phyloP scores from a whole-genome alignment of 2,113 vertebrate species.

The Macaca mulatta region DNA sequence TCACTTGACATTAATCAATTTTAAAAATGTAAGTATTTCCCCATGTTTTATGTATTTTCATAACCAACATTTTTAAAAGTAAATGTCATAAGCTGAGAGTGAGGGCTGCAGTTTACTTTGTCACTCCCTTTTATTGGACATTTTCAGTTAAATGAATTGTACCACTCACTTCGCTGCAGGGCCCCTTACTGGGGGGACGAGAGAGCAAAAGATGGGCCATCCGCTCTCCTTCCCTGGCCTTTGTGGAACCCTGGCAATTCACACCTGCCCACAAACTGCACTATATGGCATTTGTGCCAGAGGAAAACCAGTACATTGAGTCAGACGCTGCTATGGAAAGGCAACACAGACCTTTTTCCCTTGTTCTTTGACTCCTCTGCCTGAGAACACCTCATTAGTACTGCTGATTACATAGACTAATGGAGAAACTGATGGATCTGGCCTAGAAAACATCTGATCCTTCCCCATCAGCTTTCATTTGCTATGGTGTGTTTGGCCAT shows the following conservation, averaged over 20 bases:
- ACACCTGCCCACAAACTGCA: background rate
- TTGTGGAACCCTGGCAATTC: background rate
- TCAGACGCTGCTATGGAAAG: background rate
- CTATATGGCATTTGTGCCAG: background rate
- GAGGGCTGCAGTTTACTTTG: background rate
- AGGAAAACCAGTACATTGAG: background rate
- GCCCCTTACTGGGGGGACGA: no score
- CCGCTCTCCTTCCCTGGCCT: background rate
- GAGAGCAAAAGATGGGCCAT: background rate
- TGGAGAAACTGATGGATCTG: background rate
- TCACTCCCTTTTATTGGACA: background rate
- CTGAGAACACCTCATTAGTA: background rate
- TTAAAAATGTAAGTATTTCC: background rate
- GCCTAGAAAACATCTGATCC: constrained; percentile 31
- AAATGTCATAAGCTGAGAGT: background rate
- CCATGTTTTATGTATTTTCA: background rate
- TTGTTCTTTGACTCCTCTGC: background rate
- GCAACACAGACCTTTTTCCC: background rate
- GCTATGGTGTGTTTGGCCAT: background rate
- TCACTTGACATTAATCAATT: background rate
- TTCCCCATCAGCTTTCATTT: constrained; percentile 45
- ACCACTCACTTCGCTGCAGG: background rate
- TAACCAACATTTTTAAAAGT: background rate
- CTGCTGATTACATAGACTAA: constrained; percentile 25
- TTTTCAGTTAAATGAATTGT: background rate